Conservation (phyloP, 64 coral and sea anemone species). For the Trachythela sp. region DNA sequence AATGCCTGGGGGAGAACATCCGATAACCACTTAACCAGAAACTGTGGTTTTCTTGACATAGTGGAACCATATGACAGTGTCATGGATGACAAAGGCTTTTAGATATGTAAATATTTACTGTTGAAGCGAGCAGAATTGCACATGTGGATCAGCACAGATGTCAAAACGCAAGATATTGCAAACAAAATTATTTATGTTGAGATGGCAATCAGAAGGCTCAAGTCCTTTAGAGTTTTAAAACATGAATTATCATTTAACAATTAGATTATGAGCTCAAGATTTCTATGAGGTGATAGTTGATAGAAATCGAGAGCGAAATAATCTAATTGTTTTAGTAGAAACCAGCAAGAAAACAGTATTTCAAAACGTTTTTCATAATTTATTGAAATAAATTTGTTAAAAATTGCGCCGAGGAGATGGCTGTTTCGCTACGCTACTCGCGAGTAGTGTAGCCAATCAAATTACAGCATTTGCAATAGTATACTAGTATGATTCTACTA, state of each 20-base stretch:
- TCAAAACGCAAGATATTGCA: slow-evolving; percentile 29
- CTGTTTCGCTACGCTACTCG: no score
- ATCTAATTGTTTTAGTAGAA: no score
- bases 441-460: no score
- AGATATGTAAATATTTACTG: slow-evolving; percentile 23
- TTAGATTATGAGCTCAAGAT: no score
- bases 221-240: slow-evolving; percentile 39
- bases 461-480: no score
- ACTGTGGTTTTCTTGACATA: slow-evolving; percentile 22
- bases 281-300: no score
- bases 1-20: slow-evolving; percentile 38
- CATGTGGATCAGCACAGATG: slow-evolving; percentile 54
- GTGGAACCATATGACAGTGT: slow-evolving; percentile 31
- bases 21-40: slow-evolving; percentile 20
- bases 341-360: no score
- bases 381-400: no score
- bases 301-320: no score
- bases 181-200: slow-evolving; percentile 45
- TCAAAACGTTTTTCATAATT: no score
- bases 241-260: slow-evolving; percentile 39
- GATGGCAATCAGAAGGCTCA: slow-evolving; percentile 42
- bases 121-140: slow-evolving; percentile 12
- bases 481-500: no score
- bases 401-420: no score
- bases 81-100: slow-evolving; percentile 30